phyloP scores from a whole-genome alignment of 2,888 invertebrate genomes.

The Cheilosia urbana region DNA sequence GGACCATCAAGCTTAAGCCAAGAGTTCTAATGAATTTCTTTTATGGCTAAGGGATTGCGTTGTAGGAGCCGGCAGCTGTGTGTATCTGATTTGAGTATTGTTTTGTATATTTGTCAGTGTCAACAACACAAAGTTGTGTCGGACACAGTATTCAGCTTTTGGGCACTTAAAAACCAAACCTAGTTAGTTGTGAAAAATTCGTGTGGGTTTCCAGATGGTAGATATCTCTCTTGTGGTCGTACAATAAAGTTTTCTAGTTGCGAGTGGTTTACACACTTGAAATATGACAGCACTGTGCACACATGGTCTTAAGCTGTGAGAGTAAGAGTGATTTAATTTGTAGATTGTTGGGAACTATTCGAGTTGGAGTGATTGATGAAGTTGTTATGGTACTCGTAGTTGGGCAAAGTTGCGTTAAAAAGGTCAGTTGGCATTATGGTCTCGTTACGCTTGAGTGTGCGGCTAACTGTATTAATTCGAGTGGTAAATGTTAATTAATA shows the following conservation, averaged over 20 bases:
- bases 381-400: conserved; percentile 29
- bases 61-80: conserved; percentile 8
- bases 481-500: too few species aligned
- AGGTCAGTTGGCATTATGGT: conserved; percentile 24
- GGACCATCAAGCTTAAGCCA: conserved; percentile 31
- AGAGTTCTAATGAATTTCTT: conserved; percentile 72
- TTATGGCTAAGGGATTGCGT: conserved; percentile 35
- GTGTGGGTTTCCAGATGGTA: not conserved
- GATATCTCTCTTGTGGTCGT: not conserved
- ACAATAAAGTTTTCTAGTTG: conserved; percentile 33
- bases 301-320: conserved; percentile 6
- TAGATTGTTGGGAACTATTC: conserved; percentile 43
- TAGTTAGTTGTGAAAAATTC: conserved; percentile 11
- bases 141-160: not conserved
- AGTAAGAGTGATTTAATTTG: conserved; percentile 50
- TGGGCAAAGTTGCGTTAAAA: conserved; percentile 12
- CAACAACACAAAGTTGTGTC: conserved; percentile 6
- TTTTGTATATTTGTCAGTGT: conserved; percentile 45
- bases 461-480: too few species aligned
- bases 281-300: conserved; percentile 46
- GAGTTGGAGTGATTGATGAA: conserved; percentile 42
- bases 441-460: not conserved
- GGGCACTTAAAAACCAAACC: conserved; percentile 14
- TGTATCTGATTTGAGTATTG: conserved; percentile 12
- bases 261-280: conserved; percentile 38